Conservation (phyloP, 23 tunicate species). For the Trididemnum clinides region DNA sequence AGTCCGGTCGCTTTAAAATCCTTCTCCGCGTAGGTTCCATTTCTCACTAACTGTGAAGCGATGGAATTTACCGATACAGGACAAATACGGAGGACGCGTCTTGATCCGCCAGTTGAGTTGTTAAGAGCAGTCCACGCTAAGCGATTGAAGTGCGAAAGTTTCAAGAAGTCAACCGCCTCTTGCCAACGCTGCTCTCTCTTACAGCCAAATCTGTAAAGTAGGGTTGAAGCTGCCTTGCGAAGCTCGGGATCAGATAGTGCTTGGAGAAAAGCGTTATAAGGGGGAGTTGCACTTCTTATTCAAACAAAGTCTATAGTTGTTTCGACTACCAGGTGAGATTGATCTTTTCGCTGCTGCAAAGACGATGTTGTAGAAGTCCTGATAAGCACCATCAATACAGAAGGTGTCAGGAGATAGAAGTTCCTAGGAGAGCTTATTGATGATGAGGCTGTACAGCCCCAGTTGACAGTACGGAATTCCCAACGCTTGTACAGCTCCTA, state of each 20-base stretch:
- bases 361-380: not conserved
- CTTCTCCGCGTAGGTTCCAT: not conserved
- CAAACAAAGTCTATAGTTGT: not conserved
- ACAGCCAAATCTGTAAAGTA: not conserved
- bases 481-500: not conserved
- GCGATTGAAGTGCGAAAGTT: not conserved
- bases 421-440: not conserved
- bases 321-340: not conserved
- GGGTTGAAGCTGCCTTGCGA: not conserved
- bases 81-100: not conserved
- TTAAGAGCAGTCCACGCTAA: not conserved
- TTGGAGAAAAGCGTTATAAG: no score
- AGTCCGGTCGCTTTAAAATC: not conserved
- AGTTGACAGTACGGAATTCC: not conserved
- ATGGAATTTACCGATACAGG: not conserved
- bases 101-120: not conserved
- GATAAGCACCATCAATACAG: not conserved
- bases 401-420: not conserved
- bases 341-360: not conserved
- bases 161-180: not conserved
- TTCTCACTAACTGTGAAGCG: not conserved
- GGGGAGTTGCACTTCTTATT: not conserved
- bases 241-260: not conserved
- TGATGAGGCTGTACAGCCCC: not conserved
- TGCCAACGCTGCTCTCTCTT: not conserved